Conservation (phyloP, 2,888 invertebrate genomes). For the Parapristionchus giblindavisi region DNA sequence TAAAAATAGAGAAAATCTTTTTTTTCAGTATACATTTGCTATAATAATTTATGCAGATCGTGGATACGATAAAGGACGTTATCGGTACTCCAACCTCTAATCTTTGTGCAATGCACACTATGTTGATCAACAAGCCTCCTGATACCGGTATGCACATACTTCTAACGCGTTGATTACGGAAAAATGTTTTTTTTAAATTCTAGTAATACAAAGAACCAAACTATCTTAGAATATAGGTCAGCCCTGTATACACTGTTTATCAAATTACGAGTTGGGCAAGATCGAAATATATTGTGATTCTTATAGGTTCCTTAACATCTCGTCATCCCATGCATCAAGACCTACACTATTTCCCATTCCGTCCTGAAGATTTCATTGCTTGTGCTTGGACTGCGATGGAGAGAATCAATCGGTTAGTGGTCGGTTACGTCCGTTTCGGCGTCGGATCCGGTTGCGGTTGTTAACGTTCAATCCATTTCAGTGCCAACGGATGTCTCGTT, state of each 20-base stretch:
- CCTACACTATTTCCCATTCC: slow-evolving; percentile 86
- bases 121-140: slow-evolving; percentile 88
- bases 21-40: not conserved
- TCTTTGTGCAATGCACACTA: slow-evolving; percentile 80
- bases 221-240: too few relatives aligned
- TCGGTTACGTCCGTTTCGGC: too few relatives aligned
- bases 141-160: slow-evolving; percentile 75
- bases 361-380: slow-evolving; percentile 82
- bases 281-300: too few relatives aligned
- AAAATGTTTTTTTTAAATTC: too few relatives aligned
- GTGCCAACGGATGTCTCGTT: slow-evolving; percentile 83
- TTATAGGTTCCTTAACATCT: slow-evolving; percentile 70
- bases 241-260: too few relatives aligned
- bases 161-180: too few relatives aligned
- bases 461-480: not conserved
- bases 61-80: slow-evolving; percentile 80
- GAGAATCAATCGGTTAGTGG: slow-evolving; percentile 74
- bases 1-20: not conserved
- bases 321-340: slow-evolving; percentile 77
- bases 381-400: slow-evolving; percentile 90
- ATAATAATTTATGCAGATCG: slow-evolving; percentile 69
- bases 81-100: slow-evolving; percentile 76
- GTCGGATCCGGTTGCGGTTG: too few relatives aligned
- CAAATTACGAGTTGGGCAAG: too few relatives aligned
- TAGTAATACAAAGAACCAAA: too few relatives aligned